These are phyloP conservation scores for Sparidentex hasta DNA, from an alignment of 2,797 vertebrate species.

Conservation along the genomic window DNA sequence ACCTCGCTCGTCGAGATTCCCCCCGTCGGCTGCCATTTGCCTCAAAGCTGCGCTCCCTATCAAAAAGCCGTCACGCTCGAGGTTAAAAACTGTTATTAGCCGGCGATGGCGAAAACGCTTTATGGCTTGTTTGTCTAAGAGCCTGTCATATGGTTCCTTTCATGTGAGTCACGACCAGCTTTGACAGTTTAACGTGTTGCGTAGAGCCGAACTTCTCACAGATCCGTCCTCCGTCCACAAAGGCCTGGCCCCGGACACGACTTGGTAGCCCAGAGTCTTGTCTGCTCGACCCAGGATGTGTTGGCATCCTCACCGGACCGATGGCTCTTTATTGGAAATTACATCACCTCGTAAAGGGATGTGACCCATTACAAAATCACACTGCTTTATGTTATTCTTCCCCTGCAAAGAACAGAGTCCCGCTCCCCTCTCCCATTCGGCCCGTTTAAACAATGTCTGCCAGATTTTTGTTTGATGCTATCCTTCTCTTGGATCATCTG, in stretches of 20 bases:
- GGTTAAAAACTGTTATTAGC: constrained; percentile 58
- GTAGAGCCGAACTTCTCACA: constrained; percentile 54
- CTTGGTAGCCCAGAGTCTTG: constrained; percentile 48
- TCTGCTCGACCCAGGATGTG: constrained; percentile 58
- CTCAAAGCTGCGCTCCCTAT: constrained; percentile 44
- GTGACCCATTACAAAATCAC: constrained; percentile 65
- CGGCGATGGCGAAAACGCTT: constrained; percentile 51
- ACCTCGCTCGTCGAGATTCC: constrained; percentile 23
- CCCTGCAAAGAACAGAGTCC: constrained; percentile 19
- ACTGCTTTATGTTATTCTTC: constrained; percentile 64
- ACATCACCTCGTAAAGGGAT: constrained; percentile 78
- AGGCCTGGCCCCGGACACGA: constrained; percentile 22
- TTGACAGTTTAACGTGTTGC: constrained; percentile 64
- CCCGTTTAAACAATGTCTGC: constrained; percentile 16
- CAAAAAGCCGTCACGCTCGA: constrained; percentile 47
- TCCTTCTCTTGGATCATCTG: constrained; percentile 25
- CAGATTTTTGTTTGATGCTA: constrained; percentile 56
- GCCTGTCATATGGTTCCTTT: constrained; percentile 62
- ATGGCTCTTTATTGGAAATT: constrained; percentile 72
- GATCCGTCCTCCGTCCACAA: constrained; percentile 51
- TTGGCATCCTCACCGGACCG: constrained; percentile 43
- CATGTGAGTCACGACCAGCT: constrained; percentile 53
- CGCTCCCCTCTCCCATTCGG: constrained; percentile 24
- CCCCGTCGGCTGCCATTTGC: constrained; percentile 15
- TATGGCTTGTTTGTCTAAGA: constrained; percentile 67